A percentile compares a stretch with the other conserved stretches of the same genome.
These are phyloP conservation scores for Aleiodes sp. DNA, from an alignment of 1,140 invertebrate species.

Conservation along the genomic window DNA sequence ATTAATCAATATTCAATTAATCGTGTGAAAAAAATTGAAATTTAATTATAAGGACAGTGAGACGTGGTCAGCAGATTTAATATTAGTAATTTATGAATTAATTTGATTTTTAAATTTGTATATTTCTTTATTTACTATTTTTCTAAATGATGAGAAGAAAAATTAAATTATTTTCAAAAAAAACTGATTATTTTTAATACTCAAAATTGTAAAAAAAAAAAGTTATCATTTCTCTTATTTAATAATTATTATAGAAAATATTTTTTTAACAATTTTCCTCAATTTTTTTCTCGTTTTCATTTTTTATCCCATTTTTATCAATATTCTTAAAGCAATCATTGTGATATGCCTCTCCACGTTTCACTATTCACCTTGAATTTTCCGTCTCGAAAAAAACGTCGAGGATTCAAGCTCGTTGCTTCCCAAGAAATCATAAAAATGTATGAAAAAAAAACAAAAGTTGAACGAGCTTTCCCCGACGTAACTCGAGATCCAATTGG, in stretches of 20 bases:
- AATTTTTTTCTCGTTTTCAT: not conserved
- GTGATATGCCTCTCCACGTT: constrained; percentile 5
- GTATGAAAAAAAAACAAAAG: not conserved
- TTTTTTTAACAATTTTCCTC: too few species aligned
- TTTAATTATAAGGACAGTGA: not conserved
- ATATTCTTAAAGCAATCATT: constrained; percentile 8
- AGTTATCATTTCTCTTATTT: too few species aligned
- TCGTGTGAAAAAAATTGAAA: constrained; percentile 1
- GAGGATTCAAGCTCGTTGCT: constrained; percentile 30
- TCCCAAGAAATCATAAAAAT: constrained; percentile 25
- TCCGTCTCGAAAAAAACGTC: constrained; percentile 4
- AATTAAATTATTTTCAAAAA: too few species aligned
- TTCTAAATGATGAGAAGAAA: too few species aligned
- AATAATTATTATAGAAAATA: too few species aligned
- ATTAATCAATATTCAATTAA: not conserved
- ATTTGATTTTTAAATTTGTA: not conserved
- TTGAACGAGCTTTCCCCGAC: constrained; percentile 40
- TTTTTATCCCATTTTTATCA: not conserved
- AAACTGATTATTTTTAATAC: too few species aligned
- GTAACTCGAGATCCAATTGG: constrained; percentile 50
- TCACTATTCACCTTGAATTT: constrained; percentile 1
- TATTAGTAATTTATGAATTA: not conserved
- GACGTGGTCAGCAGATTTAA: constrained; percentile 10
- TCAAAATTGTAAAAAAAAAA: too few species aligned
- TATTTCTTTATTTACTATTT: too few species aligned